These are phyloP conservation scores for Acrobasis consociella DNA, from an alignment of 2,888 invertebrate genomes.

Conservation along the genomic window DNA sequence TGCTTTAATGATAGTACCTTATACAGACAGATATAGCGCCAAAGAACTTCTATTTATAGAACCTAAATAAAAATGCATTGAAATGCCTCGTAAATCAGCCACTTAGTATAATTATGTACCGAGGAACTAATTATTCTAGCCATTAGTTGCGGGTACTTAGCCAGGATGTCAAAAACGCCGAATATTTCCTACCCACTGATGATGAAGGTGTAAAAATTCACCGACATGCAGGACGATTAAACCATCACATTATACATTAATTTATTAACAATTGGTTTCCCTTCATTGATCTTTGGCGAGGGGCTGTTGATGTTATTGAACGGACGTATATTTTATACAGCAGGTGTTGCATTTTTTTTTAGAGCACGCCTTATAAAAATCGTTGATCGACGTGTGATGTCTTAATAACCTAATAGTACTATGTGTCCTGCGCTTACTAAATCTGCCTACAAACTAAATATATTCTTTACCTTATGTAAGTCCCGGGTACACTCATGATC, in stretches of 20 bases:
- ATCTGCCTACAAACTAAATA: neutral
- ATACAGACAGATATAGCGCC: too few species aligned
- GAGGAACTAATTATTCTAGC: constrained; percentile 29
- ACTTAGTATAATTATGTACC: constrained; percentile 15
- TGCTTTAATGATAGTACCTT: too few species aligned
- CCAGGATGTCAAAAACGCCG: constrained; percentile 27
- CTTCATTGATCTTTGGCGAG: constrained; percentile 13
- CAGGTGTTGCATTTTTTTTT: neutral
- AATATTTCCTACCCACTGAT: constrained; percentile 12
- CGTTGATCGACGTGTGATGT: too few species aligned
- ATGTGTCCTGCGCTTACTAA: too few species aligned
- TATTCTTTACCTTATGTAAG: neutral
- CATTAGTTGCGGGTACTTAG: constrained; percentile 49
- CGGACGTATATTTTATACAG: neutral
- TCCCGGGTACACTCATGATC: too few species aligned
- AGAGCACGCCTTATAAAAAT: too few species aligned
- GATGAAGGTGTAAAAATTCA: constrained; percentile 15
- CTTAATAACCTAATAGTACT: too few species aligned
- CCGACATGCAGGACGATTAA: constrained; percentile 50
- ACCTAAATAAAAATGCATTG: too few species aligned
- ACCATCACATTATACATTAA: constrained; percentile 70
- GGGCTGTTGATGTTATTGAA: constrained; percentile 9
- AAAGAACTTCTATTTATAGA: too few species aligned
- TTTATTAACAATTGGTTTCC: constrained; percentile 52
- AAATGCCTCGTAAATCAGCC: constrained; percentile 2